Base-by-base conservation (phyloP, 2,113 vertebrate genomes). In the Oceanodroma tethys region DNA sequence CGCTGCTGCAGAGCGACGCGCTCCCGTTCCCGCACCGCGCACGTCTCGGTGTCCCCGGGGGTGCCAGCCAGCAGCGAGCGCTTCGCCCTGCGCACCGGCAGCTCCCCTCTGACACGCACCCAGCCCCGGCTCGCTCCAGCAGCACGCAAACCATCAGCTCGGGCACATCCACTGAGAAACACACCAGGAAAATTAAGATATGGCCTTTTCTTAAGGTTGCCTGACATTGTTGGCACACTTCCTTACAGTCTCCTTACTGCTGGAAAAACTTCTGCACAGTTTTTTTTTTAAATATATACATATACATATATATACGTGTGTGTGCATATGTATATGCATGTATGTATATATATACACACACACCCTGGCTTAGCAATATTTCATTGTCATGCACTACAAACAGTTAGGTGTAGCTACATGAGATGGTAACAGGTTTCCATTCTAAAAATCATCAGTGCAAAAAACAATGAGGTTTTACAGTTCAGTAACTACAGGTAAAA, bases 381-480 rank as follows among this genome's bases (percentile, higher is more conserved):
- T 95, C 90, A 60, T 91, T 96, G 95, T 97, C 98, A 98, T 98
- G 98, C 98, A 98, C 98, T 97, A 98, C 97, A 98, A 91, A 96
- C 74, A 89, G 95, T 27, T 74, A 94, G 94, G 97, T 97, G 97
- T 96, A 97, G 98, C 98, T 96, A 98, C 95, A 98, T 98, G 97
- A 98, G 98, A 98, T 97, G 98, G 98, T 96, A 97, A 98, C 88
- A 97, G 93, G 97, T 97, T 97, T 98, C 98, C 97, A 96, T 98
- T 97, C 97, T 97, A 98, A 98, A 98, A 96, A 96, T 97, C 86
- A 97, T 98, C 98, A 99, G 99, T 99, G 99, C 99, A 98, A 98
- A 99, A 96, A 98, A 99, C 98, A 98, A 98, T 98, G 98, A 99
- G 99, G 99, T 99, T 97, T 98, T 95, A 98, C 98, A 98, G 99